A percentile compares a stretch with the other conserved stretches of the same genome.
These are phyloP conservation scores for Bradypus variegatus DNA, from an alignment of 2,797 vertebrate genomes.

Conservation along the genomic window DNA sequence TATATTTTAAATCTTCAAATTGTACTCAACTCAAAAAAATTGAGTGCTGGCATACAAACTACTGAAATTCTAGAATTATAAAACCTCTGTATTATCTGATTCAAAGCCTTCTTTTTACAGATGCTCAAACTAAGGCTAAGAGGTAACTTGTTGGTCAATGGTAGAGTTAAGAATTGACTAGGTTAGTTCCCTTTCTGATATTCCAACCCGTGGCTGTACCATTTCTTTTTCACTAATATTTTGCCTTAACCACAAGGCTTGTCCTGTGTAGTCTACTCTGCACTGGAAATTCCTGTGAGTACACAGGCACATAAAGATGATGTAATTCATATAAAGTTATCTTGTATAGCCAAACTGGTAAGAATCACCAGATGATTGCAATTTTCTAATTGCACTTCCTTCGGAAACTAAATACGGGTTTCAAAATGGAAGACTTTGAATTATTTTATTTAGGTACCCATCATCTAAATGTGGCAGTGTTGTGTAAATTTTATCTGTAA, in stretches of 20 bases:
- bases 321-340: background rate
- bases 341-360: background rate
- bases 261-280: background rate
- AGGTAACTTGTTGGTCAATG: background rate
- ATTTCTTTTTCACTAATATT: background rate
- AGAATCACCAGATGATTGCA: background rate
- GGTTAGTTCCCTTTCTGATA: background rate
- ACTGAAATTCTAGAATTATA: background rate
- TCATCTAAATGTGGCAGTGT: background rate
- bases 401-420: background rate
- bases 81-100: background rate
- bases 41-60: background rate
- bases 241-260: background rate
- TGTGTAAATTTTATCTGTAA: background rate
- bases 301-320: background rate
- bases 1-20: constrained; percentile 23
- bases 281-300: background rate
- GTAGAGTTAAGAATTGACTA: background rate
- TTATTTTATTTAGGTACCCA: background rate
- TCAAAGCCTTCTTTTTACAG: background rate
- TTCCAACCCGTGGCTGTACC: background rate
- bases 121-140: background rate
- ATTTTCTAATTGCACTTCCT: background rate
- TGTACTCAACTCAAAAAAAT: constrained; percentile 11
- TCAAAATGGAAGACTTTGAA: background rate